Evolutionary conservation across 2,797 vertebrate species (phyloP).

Genomic region (Enoplosus armatus): DNA sequence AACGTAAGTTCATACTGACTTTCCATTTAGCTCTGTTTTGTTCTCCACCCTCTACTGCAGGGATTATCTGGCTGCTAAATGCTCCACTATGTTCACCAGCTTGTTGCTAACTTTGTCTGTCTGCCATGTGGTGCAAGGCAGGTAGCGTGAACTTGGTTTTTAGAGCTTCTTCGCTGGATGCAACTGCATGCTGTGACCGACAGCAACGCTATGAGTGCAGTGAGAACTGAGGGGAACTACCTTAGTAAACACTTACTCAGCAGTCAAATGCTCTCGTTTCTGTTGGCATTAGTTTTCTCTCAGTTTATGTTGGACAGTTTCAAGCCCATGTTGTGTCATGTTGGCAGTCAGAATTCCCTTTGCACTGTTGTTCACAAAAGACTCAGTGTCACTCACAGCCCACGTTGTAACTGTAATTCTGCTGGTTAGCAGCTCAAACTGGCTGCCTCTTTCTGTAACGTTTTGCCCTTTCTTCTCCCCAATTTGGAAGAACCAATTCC

Average conservation of each 20-base stretch:
- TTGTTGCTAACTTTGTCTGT: not conserved
- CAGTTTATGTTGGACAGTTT: conserved; percentile 20
- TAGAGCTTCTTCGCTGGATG: not conserved
- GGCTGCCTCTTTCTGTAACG: not conserved
- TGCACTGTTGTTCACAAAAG: conserved; percentile 16
- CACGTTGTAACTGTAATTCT: not conserved
- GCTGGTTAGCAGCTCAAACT: conserved; percentile 1
- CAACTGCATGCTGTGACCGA: not conserved
- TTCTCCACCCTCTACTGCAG: not conserved
- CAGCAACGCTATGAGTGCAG: not conserved
- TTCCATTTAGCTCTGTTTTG: conserved; percentile 1
- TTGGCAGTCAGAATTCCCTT: conserved; percentile 15
- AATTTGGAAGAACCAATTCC: not conserved
- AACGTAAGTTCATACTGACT: not conserved
- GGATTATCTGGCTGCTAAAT: conserved; percentile 5
- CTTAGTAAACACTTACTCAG: conserved; percentile 5
- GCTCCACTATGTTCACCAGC: not conserved
- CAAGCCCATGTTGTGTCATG: conserved; percentile 7
- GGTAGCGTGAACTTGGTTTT: not conserved
- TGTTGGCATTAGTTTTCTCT: conserved; percentile 14
- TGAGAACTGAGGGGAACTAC: not conserved
- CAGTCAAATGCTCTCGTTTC: conserved; percentile 9
- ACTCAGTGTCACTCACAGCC: conserved; percentile 16
- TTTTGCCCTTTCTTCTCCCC: not conserved
- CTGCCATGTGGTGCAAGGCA: not conserved